A percentile compares a stretch with the other conserved stretches of the same genome.
These are phyloP conservation scores for Heliocidaris erythrogramma DNA, from an alignment of 35 echinoderm and acorn worm species.

Conservation along the genomic window DNA sequence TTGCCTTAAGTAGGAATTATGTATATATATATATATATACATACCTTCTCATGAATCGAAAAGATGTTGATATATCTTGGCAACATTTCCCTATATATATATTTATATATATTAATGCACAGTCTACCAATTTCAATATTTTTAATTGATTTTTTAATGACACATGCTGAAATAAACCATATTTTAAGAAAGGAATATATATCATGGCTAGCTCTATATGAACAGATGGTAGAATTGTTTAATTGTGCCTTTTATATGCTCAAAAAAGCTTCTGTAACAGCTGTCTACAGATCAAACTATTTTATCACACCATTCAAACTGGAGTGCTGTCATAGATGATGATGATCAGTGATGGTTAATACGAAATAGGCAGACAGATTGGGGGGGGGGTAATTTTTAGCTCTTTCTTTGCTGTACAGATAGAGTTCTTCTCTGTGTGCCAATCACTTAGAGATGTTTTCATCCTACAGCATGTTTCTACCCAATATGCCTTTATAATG, in stretches of 20 bases:
- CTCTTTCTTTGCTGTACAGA: background rate
- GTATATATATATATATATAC: too few relatives aligned
- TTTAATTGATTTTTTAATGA: too few relatives aligned
- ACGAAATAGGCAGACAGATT: background rate
- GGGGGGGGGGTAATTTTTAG: too few relatives aligned
- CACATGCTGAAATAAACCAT: too few relatives aligned
- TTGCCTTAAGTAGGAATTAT: too few relatives aligned
- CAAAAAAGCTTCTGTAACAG: background rate
- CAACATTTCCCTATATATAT: too few relatives aligned
- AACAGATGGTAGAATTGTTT: background rate
- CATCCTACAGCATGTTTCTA: background rate
- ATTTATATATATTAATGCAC: too few relatives aligned
- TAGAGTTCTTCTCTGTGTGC: background rate
- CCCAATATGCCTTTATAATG: background rate
- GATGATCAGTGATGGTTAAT: background rate
- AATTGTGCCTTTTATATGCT: background rate
- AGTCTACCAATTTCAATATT: too few relatives aligned
- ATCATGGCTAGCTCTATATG: too few relatives aligned
- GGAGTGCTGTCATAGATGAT: background rate
- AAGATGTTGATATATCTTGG: too few relatives aligned
- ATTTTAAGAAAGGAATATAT: too few relatives aligned
- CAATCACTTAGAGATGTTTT: background rate
- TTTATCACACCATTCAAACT: background rate
- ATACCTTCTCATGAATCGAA: too few relatives aligned
- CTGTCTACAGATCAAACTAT: background rate